Evolutionary conservation across 2,113 vertebrate species (phyloP).

Genomic region (Dasyornis broadbenti): DNA sequence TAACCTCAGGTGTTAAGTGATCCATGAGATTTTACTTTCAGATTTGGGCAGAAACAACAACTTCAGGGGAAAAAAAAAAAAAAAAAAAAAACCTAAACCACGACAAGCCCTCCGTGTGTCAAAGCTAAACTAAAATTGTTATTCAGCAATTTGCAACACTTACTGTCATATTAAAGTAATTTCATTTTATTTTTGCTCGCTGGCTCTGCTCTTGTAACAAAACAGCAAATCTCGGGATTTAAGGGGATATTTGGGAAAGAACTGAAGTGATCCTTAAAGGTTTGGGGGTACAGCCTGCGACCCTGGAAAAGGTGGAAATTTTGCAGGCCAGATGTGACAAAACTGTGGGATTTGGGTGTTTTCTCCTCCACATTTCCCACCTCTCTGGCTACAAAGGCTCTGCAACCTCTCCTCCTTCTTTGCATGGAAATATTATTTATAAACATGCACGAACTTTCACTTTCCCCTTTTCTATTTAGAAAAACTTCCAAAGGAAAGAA

Average conservation of each 20-base stretch:
- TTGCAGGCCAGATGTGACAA: background rate
- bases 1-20: background rate
- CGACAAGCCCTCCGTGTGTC: background rate
- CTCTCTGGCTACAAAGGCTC: background rate
- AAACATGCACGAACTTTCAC: background rate
- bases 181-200: constrained; percentile 12
- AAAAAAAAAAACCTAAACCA: background rate
- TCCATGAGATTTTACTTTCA: background rate
- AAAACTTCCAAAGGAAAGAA: background rate
- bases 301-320: background rate
- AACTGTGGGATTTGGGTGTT: background rate
- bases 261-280: background rate
- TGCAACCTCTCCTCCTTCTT: background rate
- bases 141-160: constrained; percentile 66
- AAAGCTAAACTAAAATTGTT: constrained; percentile 33
- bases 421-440: background rate
- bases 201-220: background rate
- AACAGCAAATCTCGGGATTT: background rate
- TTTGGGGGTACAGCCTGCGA: background rate
- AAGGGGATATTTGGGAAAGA: background rate
- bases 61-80: background rate
- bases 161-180: constrained; percentile 64
- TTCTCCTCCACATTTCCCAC: background rate
- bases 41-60: constrained; percentile 17
- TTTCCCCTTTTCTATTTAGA: background rate